Base-by-base conservation (phyloP, 2,113 vertebrate species). In the Haemorhous mexicanus region DNA sequence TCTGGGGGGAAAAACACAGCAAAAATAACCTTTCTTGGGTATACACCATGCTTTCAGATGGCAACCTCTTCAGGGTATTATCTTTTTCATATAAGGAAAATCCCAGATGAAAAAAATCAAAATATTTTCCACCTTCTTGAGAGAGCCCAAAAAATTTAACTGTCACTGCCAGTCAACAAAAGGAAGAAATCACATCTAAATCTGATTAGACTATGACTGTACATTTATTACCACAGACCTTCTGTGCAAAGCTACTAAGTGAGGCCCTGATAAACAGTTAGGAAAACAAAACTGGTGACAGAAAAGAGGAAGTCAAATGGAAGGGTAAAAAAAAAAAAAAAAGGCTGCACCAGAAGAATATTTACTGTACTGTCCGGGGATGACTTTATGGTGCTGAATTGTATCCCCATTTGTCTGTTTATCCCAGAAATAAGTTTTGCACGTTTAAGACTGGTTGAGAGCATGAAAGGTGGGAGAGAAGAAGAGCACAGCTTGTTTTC, bases 21-120 rank as follows among this genome's bases (percentile, higher is more conserved):
- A 89, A 90, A 95, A 50, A 43, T 35, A 89, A 70, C 17, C 39
- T 91, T 93, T 94, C 73, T 93, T 97, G 90, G 84, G 73, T 47
- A 68, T 46, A 69, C 47, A 79, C 83, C 76, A 93, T 15, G 6
- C 68, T 94, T 78, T 63, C 92, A 95, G 79, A 90, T 85, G 84
- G 92, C 55, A 94, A 87, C 73, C 44, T 47, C 50, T 94, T 89
- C 93, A 92, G 62, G 89, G 64, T 91, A 67, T 67, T n/a, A 49
- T 69, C 74, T 96, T 96, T 94, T 66, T 63, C 20, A 5, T 67
- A 16, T 52, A 75, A 93, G 83, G 88, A 66, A 89, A 95, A 97
- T 80, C 64, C 78, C 89, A 95, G 84, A 89, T 89, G 88, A 90
- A 70, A 93, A 93, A 78, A 86, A 33, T 46, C 32, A 63, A 75